phyloP scores from a whole-genome alignment of 2,888 invertebrate genomes.

The Pimpla rufipes region DNA sequence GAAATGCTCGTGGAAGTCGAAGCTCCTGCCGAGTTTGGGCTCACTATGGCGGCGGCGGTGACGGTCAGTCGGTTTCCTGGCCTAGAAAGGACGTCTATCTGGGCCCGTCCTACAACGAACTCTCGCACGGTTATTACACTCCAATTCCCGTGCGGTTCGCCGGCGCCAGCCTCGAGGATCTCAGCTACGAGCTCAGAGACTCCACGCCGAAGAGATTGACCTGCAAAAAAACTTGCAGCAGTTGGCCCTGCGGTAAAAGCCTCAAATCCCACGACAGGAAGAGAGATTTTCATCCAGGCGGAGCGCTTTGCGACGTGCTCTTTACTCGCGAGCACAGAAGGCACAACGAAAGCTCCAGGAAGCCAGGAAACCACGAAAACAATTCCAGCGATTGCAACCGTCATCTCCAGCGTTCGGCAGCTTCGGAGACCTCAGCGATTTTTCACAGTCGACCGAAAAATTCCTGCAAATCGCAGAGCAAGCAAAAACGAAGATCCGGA shows the following conservation, averaged over 20 bases:
- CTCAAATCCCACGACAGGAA: background rate
- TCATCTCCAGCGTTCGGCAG: background rate
- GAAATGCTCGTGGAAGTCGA: constrained; percentile 29
- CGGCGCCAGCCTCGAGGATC: constrained; percentile 74
- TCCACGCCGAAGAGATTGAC: constrained; percentile 56
- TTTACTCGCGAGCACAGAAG: constrained; percentile 70
- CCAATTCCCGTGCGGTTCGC: constrained; percentile 77
- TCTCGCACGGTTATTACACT: constrained; percentile 75
- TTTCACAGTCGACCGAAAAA: background rate
- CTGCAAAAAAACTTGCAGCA: constrained; percentile 67
- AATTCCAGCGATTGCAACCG: constrained; percentile 4
- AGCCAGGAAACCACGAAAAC: background rate
- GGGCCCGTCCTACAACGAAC: constrained; percentile 82
- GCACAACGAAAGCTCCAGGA: background rate
- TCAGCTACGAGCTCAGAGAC: constrained; percentile 72
- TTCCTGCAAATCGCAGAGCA: constrained; percentile 30
- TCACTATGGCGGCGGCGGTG: constrained; percentile 76
- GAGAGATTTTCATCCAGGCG: constrained; percentile 23
- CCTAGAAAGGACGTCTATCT: constrained; percentile 87
- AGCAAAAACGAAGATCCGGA: constrained; percentile 39
- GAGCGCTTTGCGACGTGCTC: constrained; percentile 76
- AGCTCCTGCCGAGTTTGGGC: constrained; percentile 74
- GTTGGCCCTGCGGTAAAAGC: constrained; percentile 73
- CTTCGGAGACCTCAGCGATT: constrained; percentile 34
- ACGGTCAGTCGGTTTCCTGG: constrained; percentile 84